Base-by-base conservation (phyloP, 2,888 invertebrate species). In the Athrips mouffetella region DNA sequence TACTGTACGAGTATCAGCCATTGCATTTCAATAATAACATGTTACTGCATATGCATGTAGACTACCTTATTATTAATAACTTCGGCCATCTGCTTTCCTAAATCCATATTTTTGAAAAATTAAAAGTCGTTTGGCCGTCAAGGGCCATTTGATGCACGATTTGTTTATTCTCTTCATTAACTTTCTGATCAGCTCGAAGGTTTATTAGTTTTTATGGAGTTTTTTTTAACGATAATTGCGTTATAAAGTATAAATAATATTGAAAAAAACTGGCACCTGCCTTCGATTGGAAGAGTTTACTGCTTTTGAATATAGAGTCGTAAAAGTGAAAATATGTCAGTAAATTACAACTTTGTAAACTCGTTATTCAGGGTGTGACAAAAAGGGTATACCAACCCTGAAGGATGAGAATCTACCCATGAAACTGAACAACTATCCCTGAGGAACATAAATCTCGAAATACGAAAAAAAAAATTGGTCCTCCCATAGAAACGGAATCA, bases 111-210 rank as follows among this genome's bases (percentile, higher is more conserved):
- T 47, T 45, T 45, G 1, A 29, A 49, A 49, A 44, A 49, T 57
- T 51, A 48, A 54, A 54, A 52, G 47, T 47, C 45, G 49, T 49
- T 53, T 39, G 40, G 39, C 35, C 45, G 53, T 50, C 62, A 54
- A 49, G 61, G 52, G 47, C 51, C 62, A 62, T 71, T 65, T 53
- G 45, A 45, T 54, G 39, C 45, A 58, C 62, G 61, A 62, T 66
- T 62, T 72, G 70, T 74, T 73, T 70, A 71, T 67, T 64, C 63
- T 65, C 56, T 49, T 66, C 67, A 73, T 73, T 68, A 67, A 51
- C 64, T 63, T 63, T 62, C 48, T 20, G 51, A 62, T 62, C 50
- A 33, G 1, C 7, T 21, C 31, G 13, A 16, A 20, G 55, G 60
- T 64, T 62, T 52, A 55, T 54, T n/a, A 33, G 45, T 54, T 62